Conservation (phyloP, 2,797 vertebrate species). For the Trematomus bernacchii region DNA sequence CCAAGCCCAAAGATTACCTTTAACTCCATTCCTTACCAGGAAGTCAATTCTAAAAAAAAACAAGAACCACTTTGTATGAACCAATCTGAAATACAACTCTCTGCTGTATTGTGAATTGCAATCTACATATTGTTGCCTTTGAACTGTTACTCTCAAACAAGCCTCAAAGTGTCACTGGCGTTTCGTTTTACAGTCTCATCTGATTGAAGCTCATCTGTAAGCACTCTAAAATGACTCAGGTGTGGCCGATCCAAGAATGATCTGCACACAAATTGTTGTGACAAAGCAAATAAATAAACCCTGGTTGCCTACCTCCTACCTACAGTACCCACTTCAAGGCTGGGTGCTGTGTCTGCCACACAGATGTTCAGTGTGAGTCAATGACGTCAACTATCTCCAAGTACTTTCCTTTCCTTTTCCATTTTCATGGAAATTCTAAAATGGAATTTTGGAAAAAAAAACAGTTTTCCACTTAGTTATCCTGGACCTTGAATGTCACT, state of each 20-base stretch:
- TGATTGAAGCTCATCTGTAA: not conserved
- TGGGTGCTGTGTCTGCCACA: constrained; percentile 40
- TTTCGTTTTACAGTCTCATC: not conserved
- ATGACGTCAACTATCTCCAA: constrained; percentile 65
- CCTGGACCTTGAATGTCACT: constrained; percentile 14
- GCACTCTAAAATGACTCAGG: not conserved
- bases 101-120: no score
- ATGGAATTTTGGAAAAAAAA: not conserved
- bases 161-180: not conserved
- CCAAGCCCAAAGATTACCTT: no score
- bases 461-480: not conserved
- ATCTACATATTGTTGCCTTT: no score
- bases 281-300: constrained; percentile 16
- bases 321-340: constrained; percentile 36
- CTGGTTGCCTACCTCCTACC: constrained; percentile 18
- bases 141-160: not conserved
- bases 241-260: not conserved
- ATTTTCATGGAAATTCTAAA: constrained; percentile 55
- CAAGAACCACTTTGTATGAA: no score
- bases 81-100: no score
- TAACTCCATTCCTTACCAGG: no score
- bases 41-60: no score
- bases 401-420: constrained; percentile 45
- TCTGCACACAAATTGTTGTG: not conserved
- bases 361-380: constrained; percentile 68